Evolutionary conservation across 2,888 invertebrate genomes (phyloP).

Genomic region (Trichopoda pennipes): DNA sequence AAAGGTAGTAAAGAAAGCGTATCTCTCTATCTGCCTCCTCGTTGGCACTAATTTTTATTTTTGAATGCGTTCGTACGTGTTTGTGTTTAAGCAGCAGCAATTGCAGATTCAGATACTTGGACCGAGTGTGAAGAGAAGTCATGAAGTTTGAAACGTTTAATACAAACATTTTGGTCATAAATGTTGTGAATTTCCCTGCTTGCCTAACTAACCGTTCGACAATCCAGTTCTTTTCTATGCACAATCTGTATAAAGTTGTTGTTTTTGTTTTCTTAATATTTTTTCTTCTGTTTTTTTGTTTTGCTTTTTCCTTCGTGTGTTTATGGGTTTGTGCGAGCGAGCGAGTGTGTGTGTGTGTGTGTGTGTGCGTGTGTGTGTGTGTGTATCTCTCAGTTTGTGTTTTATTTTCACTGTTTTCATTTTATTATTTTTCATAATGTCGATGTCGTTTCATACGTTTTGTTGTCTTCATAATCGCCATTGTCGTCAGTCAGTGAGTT

Average conservation of each 20-base stretch:
- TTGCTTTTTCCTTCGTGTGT: conserved; percentile 25
- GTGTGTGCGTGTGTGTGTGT: conserved; percentile 6
- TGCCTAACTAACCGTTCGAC: conserved; percentile 4
- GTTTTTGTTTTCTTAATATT: conserved; percentile 34
- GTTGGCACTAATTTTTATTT: conserved; percentile 1
- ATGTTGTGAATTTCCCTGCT: conserved; percentile 49
- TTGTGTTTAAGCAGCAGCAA: conserved; percentile 37
- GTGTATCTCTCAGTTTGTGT: conserved; percentile 34
- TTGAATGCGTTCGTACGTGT: not conserved
- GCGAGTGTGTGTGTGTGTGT: not conserved
- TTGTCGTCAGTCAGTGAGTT: conserved; percentile 75
- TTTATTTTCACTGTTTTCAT: conserved; percentile 46
- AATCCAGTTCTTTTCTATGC: not conserved
- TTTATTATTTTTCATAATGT: conserved; percentile 65
- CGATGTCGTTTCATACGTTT: conserved; percentile 66
- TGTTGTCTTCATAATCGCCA: conserved; percentile 69
- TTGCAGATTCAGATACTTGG: conserved; percentile 13
- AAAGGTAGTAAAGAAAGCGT: conserved; percentile 53
- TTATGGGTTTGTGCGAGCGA: not conserved
- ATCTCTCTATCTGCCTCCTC: conserved; percentile 39
- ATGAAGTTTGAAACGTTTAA: conserved; percentile 57
- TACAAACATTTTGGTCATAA: conserved; percentile 59
- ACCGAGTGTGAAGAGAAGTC: conserved; percentile 30
- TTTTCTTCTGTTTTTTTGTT: conserved; percentile 30
- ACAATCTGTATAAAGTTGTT: conserved; percentile 22